Evolutionary conservation across 2,888 invertebrate genomes (phyloP).

Genomic region (Drosophila diplacantha): DNA sequence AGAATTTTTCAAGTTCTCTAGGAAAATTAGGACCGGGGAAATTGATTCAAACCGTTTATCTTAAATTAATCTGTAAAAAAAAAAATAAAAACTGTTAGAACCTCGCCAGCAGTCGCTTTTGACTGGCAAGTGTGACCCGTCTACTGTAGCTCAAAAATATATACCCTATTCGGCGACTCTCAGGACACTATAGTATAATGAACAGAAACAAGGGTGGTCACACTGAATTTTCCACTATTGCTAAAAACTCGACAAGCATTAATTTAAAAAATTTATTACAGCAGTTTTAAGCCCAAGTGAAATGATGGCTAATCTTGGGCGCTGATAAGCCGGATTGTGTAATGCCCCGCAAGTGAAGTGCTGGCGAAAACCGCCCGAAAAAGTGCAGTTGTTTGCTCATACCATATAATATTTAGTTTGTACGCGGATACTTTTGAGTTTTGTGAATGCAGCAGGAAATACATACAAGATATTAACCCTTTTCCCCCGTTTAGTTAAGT

Average conservation of each 20-base stretch:
- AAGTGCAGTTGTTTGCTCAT: conserved; percentile 18
- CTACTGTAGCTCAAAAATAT: too few species aligned
- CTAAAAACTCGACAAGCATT: conserved; percentile 8
- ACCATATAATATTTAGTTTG: conserved; percentile 3
- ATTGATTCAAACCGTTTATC: too few species aligned
- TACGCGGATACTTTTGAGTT: conserved; percentile 11
- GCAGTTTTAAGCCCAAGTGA: neutral
- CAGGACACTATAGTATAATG: neutral
- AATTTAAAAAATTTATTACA: conserved; percentile 4
- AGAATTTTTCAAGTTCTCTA: neutral
- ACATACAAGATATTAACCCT: neutral
- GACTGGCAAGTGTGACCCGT: neutral
- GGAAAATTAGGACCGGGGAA: neutral
- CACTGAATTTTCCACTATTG: conserved; percentile 2
- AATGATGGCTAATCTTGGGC: conserved; percentile 13
- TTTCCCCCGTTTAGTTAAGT: conserved; percentile 5
- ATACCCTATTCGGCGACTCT: too few species aligned
- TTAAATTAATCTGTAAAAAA: neutral
- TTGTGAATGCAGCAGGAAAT: neutral
- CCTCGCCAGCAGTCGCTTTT: too few species aligned
- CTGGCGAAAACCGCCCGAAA: neutral
- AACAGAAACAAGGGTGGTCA: neutral
- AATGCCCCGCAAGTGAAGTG: conserved; percentile 10
- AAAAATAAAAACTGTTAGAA: accelerated
- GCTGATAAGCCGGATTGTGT: conserved; percentile 10